Conservation (phyloP, 2,113 vertebrate species). For the Pachyramphus minor region DNA sequence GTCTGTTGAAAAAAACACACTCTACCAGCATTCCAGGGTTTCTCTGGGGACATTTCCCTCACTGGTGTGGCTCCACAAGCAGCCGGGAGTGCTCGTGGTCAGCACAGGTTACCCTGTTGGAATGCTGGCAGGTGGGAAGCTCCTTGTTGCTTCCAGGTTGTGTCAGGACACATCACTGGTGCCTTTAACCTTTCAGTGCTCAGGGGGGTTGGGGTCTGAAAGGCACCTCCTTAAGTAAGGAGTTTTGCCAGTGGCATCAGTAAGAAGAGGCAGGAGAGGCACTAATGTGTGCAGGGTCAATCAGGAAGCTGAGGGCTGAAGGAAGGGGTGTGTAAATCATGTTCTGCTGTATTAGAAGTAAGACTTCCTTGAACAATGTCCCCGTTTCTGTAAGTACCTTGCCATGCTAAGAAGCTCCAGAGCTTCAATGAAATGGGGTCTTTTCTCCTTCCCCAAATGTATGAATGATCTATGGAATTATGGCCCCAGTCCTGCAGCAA, state of each 20-base stretch:
- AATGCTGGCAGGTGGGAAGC: accelerated
- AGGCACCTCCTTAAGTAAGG: background rate
- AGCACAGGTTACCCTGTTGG: background rate
- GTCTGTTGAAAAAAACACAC: background rate
- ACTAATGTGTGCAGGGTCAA: background rate
- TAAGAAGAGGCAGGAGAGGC: background rate
- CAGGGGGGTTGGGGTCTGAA: accelerated
- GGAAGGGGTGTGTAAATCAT: background rate
- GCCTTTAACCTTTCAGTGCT: background rate
- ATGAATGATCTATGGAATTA: background rate
- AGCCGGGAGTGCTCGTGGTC: background rate
- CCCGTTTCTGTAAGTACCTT: background rate
- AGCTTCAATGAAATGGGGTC: background rate
- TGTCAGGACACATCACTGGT: background rate
- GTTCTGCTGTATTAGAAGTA: background rate
- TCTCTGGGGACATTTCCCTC: background rate
- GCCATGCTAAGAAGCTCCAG: background rate
- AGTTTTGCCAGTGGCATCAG: background rate
- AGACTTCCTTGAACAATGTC: background rate
- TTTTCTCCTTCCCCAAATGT: background rate
- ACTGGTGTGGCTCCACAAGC: accelerated
- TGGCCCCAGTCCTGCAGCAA: background rate
- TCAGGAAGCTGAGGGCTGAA: background rate
- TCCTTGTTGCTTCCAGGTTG: background rate
- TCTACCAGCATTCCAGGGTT: background rate